Evolutionary conservation across 2,888 invertebrate species (phyloP).

Genomic region (Abrostola triplasia): DNA sequence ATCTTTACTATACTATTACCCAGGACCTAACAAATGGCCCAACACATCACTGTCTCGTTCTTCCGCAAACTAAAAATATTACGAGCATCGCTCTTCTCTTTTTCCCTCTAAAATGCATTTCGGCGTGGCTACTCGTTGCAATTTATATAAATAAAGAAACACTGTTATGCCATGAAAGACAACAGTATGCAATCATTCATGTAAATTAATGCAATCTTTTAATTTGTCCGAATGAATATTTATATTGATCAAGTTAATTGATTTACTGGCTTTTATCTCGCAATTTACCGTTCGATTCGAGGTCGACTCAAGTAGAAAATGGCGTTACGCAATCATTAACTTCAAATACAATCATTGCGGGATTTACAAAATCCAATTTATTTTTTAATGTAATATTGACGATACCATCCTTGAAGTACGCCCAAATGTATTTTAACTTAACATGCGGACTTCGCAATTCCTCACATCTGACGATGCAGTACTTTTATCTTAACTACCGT

Average conservation of each 20-base stretch:
- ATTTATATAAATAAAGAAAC: conserved; percentile 34
- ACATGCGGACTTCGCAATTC: conserved; percentile 62
- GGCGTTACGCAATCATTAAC: conserved; percentile 20
- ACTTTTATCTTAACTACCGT: conserved; percentile 66
- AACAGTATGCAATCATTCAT: conserved; percentile 16
- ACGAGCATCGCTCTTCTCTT: conserved; percentile 42
- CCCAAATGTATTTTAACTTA: conserved; percentile 60
- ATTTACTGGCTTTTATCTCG: conserved; percentile 24
- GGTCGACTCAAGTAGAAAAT: conserved; percentile 21
- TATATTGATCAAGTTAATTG: conserved; percentile 28
- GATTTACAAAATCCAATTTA: conserved; percentile 38
- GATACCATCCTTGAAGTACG: conserved; percentile 21
- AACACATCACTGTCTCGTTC: conserved; percentile 48
- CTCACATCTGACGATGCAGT: conserved; percentile 62
- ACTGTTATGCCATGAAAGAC: background rate
- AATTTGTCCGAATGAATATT: conserved; percentile 30
- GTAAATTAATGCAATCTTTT: conserved; percentile 34
- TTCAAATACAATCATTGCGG: conserved; percentile 17
- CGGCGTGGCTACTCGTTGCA: conserved; percentile 22
- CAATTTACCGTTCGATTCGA: conserved; percentile 11
- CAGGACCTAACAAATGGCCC: conserved; percentile 38
- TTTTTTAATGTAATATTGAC: conserved; percentile 49
- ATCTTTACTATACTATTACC: conserved; percentile 42
- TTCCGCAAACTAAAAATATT: conserved; percentile 54
- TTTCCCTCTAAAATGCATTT: conserved; percentile 46